phyloP scores from a whole-genome alignment of 2,113 vertebrate genomes.

The Pomatostomus ruficeps region DNA sequence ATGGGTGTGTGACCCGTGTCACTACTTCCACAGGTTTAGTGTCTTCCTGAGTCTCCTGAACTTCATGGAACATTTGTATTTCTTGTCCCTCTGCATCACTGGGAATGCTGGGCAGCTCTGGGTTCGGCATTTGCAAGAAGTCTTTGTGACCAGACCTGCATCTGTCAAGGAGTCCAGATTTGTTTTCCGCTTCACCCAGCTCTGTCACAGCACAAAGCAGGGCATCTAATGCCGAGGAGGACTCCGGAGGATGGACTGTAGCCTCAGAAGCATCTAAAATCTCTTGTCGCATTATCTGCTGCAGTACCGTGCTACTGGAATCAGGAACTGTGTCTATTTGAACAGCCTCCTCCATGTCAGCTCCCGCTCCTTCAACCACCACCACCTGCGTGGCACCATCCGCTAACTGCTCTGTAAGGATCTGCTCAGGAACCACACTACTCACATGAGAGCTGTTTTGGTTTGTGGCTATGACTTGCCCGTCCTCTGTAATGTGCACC shows the following conservation, averaged over 20 bases:
- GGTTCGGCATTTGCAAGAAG: constrained; percentile 55
- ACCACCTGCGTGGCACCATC: constrained; percentile 84
- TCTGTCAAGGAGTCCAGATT: constrained; percentile 38
- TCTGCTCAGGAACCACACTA: constrained; percentile 62
- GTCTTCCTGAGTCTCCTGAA: constrained; percentile 57
- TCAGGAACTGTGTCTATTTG: constrained; percentile 49
- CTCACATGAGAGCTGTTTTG: constrained; percentile 62
- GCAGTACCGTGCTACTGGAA: constrained; percentile 46
- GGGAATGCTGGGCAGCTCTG: constrained; percentile 29
- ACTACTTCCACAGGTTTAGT: constrained; percentile 70
- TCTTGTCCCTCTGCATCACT: constrained; percentile 16
- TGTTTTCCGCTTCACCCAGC: constrained; percentile 77
- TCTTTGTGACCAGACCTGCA: constrained; percentile 41
- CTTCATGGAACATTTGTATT: constrained; percentile 68
- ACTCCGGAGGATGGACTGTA: constrained; percentile 66
- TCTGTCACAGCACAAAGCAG: constrained; percentile 91
- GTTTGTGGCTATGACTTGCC: constrained; percentile 85
- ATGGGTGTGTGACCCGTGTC: constrained; percentile 70
- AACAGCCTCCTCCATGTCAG: constrained; percentile 37
- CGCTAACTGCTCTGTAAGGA: constrained; percentile 65
- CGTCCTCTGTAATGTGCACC: constrained; percentile 93
- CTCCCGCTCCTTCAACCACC: constrained; percentile 77
- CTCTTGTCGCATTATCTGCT: constrained; percentile 68
- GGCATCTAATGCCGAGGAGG: constrained; percentile 87
- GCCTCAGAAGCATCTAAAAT: constrained; percentile 62